phyloP scores from a whole-genome alignment of 2,888 invertebrate species.

The Oasisia sp. region DNA sequence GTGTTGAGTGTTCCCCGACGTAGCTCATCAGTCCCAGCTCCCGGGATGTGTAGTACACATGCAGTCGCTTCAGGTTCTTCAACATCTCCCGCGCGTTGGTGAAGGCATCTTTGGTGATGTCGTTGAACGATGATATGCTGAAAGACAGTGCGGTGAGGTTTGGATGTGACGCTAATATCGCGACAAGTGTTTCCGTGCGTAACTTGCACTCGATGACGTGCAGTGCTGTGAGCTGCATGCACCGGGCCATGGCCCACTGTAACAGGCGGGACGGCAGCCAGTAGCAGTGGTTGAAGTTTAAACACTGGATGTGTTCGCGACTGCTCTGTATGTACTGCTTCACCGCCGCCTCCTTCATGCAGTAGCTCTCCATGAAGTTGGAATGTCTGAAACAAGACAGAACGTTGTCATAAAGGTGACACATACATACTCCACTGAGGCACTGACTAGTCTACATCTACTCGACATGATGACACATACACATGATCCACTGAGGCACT shows the following conservation, averaged over 20 bases:
- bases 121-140: conserved; percentile 54
- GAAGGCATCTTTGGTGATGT: conserved; percentile 55
- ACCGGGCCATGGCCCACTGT: conserved; percentile 48
- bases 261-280: conserved; percentile 52
- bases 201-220: conserved; percentile 56
- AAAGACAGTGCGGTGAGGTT: conserved; percentile 53
- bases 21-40: conserved; percentile 51
- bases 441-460: too few species aligned
- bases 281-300: conserved; percentile 59
- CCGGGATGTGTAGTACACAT: conserved; percentile 55
- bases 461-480: too few species aligned
- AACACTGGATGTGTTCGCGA: conserved; percentile 44
- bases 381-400: conserved; percentile 47
- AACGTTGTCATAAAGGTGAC: not conserved
- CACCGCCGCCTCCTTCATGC: conserved; percentile 47
- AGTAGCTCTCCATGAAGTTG: conserved; percentile 48
- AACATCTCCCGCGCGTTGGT: conserved; percentile 50
- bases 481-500: too few species aligned
- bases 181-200: conserved; percentile 52
- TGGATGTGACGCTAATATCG: conserved; percentile 48
- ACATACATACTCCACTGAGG: not conserved
- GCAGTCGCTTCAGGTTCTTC: conserved; percentile 48
- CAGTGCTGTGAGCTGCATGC: conserved; percentile 51
- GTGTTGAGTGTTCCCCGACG: conserved; percentile 51
- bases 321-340: conserved; percentile 47